phyloP scores from a whole-genome alignment of 2,888 invertebrate species.

The Rosalia funebris region DNA sequence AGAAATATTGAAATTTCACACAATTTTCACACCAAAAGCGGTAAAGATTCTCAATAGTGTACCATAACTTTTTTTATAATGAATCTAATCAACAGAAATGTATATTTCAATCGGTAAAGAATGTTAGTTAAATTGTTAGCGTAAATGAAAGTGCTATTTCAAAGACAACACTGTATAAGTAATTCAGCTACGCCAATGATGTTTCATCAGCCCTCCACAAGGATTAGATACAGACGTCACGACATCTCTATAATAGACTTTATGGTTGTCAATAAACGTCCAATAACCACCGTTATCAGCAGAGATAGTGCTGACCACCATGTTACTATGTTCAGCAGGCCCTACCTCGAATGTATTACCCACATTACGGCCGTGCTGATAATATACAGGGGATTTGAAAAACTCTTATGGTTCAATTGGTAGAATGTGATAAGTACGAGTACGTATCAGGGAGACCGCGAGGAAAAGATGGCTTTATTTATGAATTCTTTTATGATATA shows the following conservation, averaged over 20 bases:
- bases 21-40: too few species aligned
- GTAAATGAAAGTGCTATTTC: neutral
- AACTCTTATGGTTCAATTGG: too few species aligned
- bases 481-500: too few species aligned
- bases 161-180: neutral
- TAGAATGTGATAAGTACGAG: too few species aligned
- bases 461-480: too few species aligned
- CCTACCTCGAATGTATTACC: slow-evolving; percentile 48
- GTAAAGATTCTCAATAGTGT: too few species aligned
- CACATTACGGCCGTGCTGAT: slow-evolving; percentile 37
- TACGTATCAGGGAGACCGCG: too few species aligned
- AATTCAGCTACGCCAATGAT: slow-evolving; percentile 28
- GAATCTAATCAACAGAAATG: too few species aligned
- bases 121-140: neutral
- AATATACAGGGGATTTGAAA: slow-evolving; percentile 4
- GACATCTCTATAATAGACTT: slow-evolving; percentile 55
- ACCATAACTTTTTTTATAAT: too few species aligned
- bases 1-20: neutral
- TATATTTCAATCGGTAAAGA: neutral
- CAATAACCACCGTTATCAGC: slow-evolving; percentile 60
- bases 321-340: slow-evolving; percentile 51
- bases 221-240: slow-evolving; percentile 58
- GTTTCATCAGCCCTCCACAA: slow-evolving; percentile 41
- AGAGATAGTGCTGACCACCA: slow-evolving; percentile 50
- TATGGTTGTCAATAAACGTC: slow-evolving; percentile 60